Conservation (phyloP, 2,113 vertebrate genomes). For the Emydocephalus ijimae region DNA sequence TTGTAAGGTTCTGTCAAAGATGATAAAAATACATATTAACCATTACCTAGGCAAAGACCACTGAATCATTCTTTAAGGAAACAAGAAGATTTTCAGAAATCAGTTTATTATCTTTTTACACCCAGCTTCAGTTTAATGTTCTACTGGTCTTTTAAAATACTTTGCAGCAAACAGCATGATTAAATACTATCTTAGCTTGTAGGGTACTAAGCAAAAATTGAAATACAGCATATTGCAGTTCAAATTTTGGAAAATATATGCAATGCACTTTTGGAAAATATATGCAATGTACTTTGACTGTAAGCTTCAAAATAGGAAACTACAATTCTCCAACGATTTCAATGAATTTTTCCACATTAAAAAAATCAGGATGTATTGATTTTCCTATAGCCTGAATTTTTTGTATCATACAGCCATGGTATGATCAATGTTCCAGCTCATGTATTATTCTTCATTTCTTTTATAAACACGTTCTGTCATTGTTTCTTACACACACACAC, state of each 20-base stretch:
- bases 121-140: not conserved
- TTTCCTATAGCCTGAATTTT: not conserved
- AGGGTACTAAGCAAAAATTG: not conserved
- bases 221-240: not conserved
- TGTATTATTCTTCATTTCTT: not conserved
- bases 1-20: too few species aligned
- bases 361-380: not conserved
- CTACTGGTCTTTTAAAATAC: not conserved
- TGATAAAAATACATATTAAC: not conserved
- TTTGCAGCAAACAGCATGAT: not conserved
- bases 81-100: not conserved
- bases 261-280: not conserved
- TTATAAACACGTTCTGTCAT: not conserved
- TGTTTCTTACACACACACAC: not conserved
- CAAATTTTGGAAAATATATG: not conserved
- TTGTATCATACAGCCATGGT: not conserved
- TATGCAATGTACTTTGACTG: not conserved
- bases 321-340: not conserved
- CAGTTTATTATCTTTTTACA: constrained; percentile 17
- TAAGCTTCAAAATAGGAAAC: not conserved
- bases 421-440: not conserved
- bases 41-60: not conserved
- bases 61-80: not conserved
- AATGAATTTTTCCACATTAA: not conserved
- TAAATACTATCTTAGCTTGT: not conserved